Conservation (phyloP, 2,113 vertebrate genomes). For the Chrysemys picta region DNA sequence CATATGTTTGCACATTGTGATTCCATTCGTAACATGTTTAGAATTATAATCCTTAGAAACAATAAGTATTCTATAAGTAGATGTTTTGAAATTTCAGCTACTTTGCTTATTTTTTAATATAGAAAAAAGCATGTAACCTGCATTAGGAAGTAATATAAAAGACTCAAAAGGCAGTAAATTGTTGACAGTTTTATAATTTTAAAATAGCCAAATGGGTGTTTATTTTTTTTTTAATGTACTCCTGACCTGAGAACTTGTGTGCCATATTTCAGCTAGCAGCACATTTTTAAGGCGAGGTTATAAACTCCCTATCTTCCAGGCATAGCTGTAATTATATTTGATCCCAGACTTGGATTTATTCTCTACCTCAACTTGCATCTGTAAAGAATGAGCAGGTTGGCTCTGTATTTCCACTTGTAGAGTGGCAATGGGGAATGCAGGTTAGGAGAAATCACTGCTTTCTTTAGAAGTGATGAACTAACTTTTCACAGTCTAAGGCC, state of each 20-base stretch:
- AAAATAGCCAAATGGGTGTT: neutral
- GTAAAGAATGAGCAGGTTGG: neutral
- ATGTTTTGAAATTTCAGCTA: neutral
- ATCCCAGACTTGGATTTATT: constrained; percentile 1
- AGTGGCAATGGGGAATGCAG: neutral
- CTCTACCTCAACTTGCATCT: constrained; percentile 20
- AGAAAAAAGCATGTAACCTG: neutral
- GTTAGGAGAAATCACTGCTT: neutral
- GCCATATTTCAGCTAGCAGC: neutral
- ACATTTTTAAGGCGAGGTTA: constrained; percentile 1
- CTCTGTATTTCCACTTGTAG: neutral
- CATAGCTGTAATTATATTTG: constrained; percentile 31
- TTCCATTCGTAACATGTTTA: constrained; percentile 24
- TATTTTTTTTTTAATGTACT: neutral
- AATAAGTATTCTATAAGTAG: neutral
- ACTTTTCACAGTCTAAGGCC: constrained; percentile 5
- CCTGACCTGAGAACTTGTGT: neutral
- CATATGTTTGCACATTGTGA: constrained; percentile 31
- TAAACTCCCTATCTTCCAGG: constrained; percentile 22
- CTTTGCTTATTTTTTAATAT: neutral
- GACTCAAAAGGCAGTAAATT: neutral
- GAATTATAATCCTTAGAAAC: constrained; percentile 52
- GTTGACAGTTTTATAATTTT: constrained; percentile 2
- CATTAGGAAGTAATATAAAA: neutral
- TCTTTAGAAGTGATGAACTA: neutral